Conservation (phyloP, 2,797 vertebrate species). For the Philypnodon macrostomus region DNA sequence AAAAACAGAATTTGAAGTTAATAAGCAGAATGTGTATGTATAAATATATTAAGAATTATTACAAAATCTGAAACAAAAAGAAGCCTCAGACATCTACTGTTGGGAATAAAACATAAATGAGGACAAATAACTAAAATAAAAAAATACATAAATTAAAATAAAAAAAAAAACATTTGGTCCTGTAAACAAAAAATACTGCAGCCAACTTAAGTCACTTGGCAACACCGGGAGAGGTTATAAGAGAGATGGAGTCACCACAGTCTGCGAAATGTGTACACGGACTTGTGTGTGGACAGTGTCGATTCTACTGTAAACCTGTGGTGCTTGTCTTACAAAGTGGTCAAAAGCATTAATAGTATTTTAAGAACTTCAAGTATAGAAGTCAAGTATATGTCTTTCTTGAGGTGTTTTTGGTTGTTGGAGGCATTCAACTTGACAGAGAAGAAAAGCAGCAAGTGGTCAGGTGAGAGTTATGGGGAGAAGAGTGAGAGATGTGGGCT, state of each 20-base stretch:
- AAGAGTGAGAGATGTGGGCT: slow-evolving; percentile 75
- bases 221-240: slow-evolving; percentile 75
- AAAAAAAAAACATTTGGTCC: slow-evolving; percentile 70
- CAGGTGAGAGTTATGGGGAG: slow-evolving; percentile 77
- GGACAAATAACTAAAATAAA: slow-evolving; percentile 39
- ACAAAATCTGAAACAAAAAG: slow-evolving; percentile 61
- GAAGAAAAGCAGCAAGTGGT: slow-evolving; percentile 84
- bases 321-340: slow-evolving; percentile 67
- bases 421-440: slow-evolving; percentile 79
- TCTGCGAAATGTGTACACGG: slow-evolving; percentile 63
- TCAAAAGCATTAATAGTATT: slow-evolving; percentile 72
- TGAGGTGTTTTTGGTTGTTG: slow-evolving; percentile 67
- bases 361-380: slow-evolving; percentile 36
- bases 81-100: slow-evolving; percentile 74
- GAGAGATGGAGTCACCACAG: slow-evolving; percentile 74
- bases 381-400: slow-evolving; percentile 47
- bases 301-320: slow-evolving; percentile 66
- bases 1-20: slow-evolving; percentile 72
- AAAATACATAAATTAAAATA: slow-evolving; percentile 55
- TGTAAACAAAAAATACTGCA: slow-evolving; percentile 75
- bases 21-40: slow-evolving; percentile 66
- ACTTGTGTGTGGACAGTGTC: slow-evolving; percentile 58
- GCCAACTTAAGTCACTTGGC: slow-evolving; percentile 75
- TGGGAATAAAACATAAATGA: slow-evolving; percentile 70
- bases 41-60: slow-evolving; percentile 59